Percentiles rank a stretch among this genome's conserved stretches.
phyloP scores from a whole-genome alignment of 1,140 invertebrate genomes.

The Acyrthosiphon pisum region DNA sequence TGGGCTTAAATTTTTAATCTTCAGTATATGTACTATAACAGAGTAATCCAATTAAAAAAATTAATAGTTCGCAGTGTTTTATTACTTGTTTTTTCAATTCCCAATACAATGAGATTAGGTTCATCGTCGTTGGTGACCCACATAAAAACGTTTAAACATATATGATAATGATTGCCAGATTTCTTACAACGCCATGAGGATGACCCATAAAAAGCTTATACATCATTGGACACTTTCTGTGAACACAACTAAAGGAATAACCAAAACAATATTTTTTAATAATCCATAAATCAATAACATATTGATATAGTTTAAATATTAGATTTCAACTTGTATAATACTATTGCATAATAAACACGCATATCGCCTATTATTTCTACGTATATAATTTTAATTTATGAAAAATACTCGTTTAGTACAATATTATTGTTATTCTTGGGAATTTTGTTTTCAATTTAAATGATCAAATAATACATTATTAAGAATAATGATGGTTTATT shows the following conservation, averaged over 20 bases:
- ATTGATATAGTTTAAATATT: not conserved
- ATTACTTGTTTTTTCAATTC: not conserved
- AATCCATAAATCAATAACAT: not conserved
- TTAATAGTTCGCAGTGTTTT: not conserved
- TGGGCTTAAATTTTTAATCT: not conserved
- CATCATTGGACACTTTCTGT: not conserved
- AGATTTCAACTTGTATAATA: not conserved
- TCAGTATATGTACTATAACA: not conserved
- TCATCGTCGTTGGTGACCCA: conserved; percentile 4
- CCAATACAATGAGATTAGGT: not conserved
- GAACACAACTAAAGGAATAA: not conserved
- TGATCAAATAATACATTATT: not conserved
- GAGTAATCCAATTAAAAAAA: not conserved
- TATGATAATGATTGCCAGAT: conserved; percentile 31
- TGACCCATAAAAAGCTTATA: conserved; percentile 41
- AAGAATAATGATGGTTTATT: not conserved
- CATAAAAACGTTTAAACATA: conserved; percentile 32
- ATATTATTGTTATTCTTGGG: not conserved
- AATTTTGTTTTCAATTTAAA: not conserved
- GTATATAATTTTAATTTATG: not conserved
- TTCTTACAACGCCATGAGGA: not conserved
- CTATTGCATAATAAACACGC: not conserved
- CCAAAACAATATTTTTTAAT: not conserved
- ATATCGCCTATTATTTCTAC: not conserved
- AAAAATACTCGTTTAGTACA: not conserved